Evolutionary conservation across 1,140 invertebrate species (phyloP).

Genomic region (Neodiprion fabricii): DNA sequence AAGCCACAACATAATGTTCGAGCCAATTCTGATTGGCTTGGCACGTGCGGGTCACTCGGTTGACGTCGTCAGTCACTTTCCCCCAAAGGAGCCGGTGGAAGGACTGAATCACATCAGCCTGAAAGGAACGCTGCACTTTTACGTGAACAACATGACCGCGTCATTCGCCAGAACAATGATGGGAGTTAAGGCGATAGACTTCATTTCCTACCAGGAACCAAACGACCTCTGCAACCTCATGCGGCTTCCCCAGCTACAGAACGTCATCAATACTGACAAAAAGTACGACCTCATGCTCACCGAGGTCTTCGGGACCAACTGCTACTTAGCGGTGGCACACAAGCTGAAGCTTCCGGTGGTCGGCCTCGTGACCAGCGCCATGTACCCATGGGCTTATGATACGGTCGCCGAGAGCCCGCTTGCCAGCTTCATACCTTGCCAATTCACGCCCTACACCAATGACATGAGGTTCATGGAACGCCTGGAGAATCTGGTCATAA

Average conservation of each 20-base stretch:
- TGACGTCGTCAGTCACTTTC: constrained; percentile 44
- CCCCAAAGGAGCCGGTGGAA: constrained; percentile 35
- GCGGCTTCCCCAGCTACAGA: neutral
- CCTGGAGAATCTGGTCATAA: constrained; percentile 34
- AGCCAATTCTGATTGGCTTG: constrained; percentile 55
- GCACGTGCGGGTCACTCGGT: constrained; percentile 60
- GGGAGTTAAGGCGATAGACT: neutral
- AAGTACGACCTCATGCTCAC: neutral
- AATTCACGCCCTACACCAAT: neutral
- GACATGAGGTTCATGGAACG: constrained; percentile 44
- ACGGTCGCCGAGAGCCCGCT: neutral
- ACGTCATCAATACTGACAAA: neutral
- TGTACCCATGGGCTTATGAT: neutral
- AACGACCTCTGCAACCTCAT: neutral
- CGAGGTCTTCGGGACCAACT: neutral
- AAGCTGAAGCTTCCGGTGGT: neutral
- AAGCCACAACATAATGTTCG: constrained; percentile 60
- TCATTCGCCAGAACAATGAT: neutral
- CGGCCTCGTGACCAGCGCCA: neutral
- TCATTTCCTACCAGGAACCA: neutral
- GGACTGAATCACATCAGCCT: constrained; percentile 46
- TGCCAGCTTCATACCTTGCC: neutral
- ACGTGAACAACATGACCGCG: neutral
- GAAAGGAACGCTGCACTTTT: neutral
- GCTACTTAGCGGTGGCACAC: neutral